A percentile compares a stretch with the other conserved stretches of the same genome.
phyloP scores from a whole-genome alignment of 2,113 vertebrate species.

The Lethenteron camtschaticum region DNA sequence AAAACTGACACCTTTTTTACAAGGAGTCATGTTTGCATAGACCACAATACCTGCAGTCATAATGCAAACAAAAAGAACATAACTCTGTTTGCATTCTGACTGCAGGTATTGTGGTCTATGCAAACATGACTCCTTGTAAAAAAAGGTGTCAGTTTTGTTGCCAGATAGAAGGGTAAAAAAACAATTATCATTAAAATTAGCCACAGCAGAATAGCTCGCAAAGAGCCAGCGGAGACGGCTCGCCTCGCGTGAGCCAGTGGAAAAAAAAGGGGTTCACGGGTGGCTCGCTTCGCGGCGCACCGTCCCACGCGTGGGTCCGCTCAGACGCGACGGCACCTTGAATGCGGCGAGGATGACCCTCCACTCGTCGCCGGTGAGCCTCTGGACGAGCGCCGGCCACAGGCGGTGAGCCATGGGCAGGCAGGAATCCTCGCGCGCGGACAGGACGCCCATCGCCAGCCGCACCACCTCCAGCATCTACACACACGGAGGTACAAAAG shows the following conservation, averaged over 20 bases:
- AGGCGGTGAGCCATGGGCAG: slow-evolving; percentile 62
- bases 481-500: not conserved
- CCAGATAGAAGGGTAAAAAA: too few species aligned
- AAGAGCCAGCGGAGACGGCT: not conserved
- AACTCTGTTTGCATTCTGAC: too few species aligned
- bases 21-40: too few species aligned
- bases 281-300: not conserved
- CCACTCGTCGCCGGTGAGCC: slow-evolving; percentile 53
- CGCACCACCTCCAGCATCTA: slow-evolving; percentile 60
- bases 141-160: too few species aligned
- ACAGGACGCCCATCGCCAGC: slow-evolving; percentile 39
- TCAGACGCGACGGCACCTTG: slow-evolving; percentile 25
- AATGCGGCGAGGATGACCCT: slow-evolving; percentile 59
- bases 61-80: too few species aligned
- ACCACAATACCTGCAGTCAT: too few species aligned
- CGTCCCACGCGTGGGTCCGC: not conserved
- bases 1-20: too few species aligned
- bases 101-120: too few species aligned
- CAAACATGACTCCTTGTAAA: too few species aligned
- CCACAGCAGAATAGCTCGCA: not conserved
- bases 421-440: slow-evolving; percentile 36
- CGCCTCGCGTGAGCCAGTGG: not conserved
- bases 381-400: slow-evolving; percentile 54
- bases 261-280: not conserved
- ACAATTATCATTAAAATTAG: not conserved